Conservation (phyloP, 37 sponge, comb jelly and placozoan genomes). For the Beroe ovata region DNA sequence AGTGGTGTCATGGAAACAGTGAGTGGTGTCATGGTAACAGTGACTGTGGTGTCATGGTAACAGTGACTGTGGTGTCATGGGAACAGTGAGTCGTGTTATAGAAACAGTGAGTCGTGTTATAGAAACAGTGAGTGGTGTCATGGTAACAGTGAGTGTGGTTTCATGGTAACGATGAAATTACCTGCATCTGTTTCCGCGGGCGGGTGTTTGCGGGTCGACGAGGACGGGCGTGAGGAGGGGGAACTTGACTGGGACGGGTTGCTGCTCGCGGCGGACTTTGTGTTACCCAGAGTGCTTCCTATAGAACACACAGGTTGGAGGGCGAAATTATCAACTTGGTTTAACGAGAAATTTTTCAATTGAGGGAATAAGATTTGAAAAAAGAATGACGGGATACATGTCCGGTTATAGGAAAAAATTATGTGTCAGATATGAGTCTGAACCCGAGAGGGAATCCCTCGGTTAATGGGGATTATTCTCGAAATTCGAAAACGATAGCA, state of each 20-base stretch:
- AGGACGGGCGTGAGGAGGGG: not conserved
- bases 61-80: not conserved
- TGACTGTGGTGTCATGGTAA: not conserved
- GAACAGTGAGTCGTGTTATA: not conserved
- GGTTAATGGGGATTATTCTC: no score
- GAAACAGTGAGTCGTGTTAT: not conserved
- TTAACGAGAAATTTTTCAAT: no score
- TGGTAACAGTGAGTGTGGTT: not conserved
- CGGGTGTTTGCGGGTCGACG: not conserved
- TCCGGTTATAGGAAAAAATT: no score
- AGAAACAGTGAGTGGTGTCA: not conserved
- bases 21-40: not conserved
- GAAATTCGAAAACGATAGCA: no score
- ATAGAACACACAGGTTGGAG: no score
- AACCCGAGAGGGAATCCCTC: no score
- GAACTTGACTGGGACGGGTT: slow-evolving; percentile 54
- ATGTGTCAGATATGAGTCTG: no score
- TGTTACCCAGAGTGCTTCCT: slow-evolving; percentile 64
- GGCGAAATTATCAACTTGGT: no score
- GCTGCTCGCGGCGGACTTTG: not conserved
- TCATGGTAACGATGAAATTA: not conserved
- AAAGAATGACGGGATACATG: no score
- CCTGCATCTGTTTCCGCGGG: slow-evolving; percentile 51
- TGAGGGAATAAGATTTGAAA: no score
- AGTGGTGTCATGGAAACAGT: not conserved